phyloP scores from a whole-genome alignment of 1,140 invertebrate genomes.

The Frieseomelitta varia region DNA sequence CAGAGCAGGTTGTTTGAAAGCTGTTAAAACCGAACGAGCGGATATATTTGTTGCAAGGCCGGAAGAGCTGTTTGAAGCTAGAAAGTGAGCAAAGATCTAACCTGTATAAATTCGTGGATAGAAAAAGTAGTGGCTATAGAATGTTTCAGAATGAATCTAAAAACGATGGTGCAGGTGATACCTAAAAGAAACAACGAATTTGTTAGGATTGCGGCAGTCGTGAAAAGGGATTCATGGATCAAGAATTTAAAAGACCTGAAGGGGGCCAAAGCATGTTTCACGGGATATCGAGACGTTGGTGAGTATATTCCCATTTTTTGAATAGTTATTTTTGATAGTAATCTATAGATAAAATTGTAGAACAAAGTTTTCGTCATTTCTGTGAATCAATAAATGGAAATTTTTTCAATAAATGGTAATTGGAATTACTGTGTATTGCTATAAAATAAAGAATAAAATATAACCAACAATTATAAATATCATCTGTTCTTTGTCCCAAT shows the following conservation, averaged over 20 bases:
- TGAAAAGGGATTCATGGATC: slow-evolving; percentile 84
- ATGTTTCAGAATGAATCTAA: slow-evolving; percentile 83
- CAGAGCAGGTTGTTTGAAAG: slow-evolving; percentile 85
- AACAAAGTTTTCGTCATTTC: not conserved
- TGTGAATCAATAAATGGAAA: not conserved
- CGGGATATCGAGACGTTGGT: slow-evolving; percentile 86
- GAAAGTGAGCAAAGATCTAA: slow-evolving; percentile 74
- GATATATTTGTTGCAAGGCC: slow-evolving; percentile 86
- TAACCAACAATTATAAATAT: not conserved
- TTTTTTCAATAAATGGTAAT: not conserved
- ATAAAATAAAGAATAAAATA: not conserved
- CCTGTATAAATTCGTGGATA: not conserved
- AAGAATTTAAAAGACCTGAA: slow-evolving; percentile 84
- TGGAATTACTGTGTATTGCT: not conserved
- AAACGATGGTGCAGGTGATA: slow-evolving; percentile 86
- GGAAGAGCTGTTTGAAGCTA: slow-evolving; percentile 84
- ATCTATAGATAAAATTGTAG: not conserved
- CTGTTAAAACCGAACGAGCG: slow-evolving; percentile 83
- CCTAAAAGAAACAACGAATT: slow-evolving; percentile 84
- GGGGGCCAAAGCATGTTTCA: slow-evolving; percentile 88
- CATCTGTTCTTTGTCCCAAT: too few relatives aligned
- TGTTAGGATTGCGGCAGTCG: slow-evolving; percentile 87
- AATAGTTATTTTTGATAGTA: not conserved
- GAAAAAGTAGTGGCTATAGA: slow-evolving; percentile 9
- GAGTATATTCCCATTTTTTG: slow-evolving; percentile 76